Evolutionary conservation across 1,140 invertebrate genomes (phyloP).

Genomic region (Eueides isabella): DNA sequence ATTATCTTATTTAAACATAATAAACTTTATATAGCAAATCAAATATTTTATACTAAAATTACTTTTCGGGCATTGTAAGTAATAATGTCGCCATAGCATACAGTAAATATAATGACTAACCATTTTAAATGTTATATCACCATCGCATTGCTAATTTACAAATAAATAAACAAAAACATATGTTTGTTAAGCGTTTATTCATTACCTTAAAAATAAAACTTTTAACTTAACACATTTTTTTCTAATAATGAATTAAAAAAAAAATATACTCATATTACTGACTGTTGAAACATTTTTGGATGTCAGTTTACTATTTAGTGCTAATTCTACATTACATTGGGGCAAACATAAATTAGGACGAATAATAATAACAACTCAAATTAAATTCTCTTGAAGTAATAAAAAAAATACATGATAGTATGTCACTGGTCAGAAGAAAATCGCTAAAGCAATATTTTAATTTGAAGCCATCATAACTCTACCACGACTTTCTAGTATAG

Average conservation of each 20-base stretch:
- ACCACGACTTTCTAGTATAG: conserved; percentile 52
- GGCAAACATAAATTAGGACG: not conserved
- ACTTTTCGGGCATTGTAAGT: not conserved
- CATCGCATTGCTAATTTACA: conserved; percentile 4
- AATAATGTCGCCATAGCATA: not conserved
- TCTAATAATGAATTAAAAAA: too few species aligned
- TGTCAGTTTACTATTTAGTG: not conserved
- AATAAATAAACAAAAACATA: not conserved
- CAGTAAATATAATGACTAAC: not conserved
- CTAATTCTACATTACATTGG: not conserved
- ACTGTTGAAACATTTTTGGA: conserved; percentile 1
- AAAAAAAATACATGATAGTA: not conserved
- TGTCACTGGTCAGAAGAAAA: not conserved
- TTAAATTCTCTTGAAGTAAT: not conserved
- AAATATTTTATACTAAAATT: not conserved
- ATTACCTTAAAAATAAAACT: too few species aligned
- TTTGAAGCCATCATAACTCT: conserved; percentile 43
- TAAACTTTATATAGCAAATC: too few species aligned
- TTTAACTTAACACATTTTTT: too few species aligned
- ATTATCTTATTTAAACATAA: too few species aligned
- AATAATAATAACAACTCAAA: not conserved
- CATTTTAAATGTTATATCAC: not conserved
- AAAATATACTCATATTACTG: not conserved
- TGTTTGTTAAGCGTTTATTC: too few species aligned
- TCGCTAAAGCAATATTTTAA: conserved; percentile 12